Percentiles rank a stretch among this genome's conserved stretches.
Evolutionary conservation across 2,888 invertebrate species (phyloP).

Genomic region (Pecten maximus): DNA sequence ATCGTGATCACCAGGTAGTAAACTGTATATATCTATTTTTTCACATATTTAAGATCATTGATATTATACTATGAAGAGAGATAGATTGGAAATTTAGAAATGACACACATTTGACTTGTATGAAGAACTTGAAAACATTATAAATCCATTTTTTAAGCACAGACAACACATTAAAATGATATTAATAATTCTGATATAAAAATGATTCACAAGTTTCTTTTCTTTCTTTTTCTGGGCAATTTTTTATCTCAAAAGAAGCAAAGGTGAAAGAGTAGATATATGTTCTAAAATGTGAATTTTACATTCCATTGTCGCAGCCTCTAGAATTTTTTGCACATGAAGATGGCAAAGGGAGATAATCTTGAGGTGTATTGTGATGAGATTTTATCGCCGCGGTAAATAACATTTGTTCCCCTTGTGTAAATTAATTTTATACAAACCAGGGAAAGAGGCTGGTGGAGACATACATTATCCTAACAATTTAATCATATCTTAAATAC

Average conservation of each 20-base stretch:
- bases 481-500: background rate
- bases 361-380: background rate
- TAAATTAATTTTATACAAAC: background rate
- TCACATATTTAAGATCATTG: background rate
- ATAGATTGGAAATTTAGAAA: background rate
- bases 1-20: too few relatives aligned
- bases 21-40: background rate
- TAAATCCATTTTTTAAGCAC: background rate
- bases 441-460: background rate
- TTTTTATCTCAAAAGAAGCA: background rate
- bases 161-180: background rate
- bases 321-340: background rate
- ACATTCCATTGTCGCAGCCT: background rate
- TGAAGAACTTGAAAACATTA: background rate
- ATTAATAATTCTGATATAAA: background rate
- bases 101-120: background rate
- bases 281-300: background rate
- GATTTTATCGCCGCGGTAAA: background rate
- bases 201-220: slow-evolving; percentile 9
- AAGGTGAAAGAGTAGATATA: background rate
- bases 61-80: background rate
- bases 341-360: background rate
- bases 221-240: background rate
- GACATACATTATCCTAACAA: background rate
- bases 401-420: background rate